These are phyloP conservation scores for Philotrypesis tridentata DNA, from an alignment of 1,140 invertebrate species.

Conservation along the genomic window DNA sequence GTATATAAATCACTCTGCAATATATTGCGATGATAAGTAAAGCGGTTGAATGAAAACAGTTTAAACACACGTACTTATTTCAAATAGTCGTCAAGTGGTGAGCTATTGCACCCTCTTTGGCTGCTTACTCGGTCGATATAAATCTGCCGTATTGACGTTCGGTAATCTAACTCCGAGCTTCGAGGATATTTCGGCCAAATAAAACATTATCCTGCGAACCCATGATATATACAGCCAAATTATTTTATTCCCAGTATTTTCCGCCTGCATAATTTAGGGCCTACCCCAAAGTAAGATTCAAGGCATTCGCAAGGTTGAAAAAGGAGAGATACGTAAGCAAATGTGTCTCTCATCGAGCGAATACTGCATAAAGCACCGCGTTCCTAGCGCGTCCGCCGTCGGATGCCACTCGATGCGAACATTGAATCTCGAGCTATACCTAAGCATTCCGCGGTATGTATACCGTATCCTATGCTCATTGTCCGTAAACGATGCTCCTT, in stretches of 20 bases:
- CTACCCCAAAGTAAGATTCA: background rate
- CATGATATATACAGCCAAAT: background rate
- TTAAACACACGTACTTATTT: too few relatives aligned
- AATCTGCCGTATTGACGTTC: conserved; percentile 47
- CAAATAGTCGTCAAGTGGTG: background rate
- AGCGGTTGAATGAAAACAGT: too few relatives aligned
- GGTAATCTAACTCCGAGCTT: conserved; percentile 34
- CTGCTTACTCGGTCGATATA: conserved; percentile 49
- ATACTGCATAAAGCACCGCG: background rate
- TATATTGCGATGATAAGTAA: too few relatives aligned
- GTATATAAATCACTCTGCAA: too few relatives aligned
- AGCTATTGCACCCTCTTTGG: background rate
- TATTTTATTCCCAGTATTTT: background rate
- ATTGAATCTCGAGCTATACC: background rate
- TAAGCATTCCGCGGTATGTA: background rate
- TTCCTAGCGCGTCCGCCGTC: conserved; percentile 14
- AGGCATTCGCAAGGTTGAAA: background rate
- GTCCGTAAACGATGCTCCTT: background rate
- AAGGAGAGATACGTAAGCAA: background rate
- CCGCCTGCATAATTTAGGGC: background rate
- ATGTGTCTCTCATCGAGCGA: too few relatives aligned
- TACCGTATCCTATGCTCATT: background rate
- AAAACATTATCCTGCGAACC: conserved; percentile 37
- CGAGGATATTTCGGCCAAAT: conserved; percentile 10
- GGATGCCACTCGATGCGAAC: background rate